Percentiles rank a stretch among this genome's conserved stretches.
phyloP scores from a whole-genome alignment of 2,113 vertebrate species.

The Leptodactylus fuscus region DNA sequence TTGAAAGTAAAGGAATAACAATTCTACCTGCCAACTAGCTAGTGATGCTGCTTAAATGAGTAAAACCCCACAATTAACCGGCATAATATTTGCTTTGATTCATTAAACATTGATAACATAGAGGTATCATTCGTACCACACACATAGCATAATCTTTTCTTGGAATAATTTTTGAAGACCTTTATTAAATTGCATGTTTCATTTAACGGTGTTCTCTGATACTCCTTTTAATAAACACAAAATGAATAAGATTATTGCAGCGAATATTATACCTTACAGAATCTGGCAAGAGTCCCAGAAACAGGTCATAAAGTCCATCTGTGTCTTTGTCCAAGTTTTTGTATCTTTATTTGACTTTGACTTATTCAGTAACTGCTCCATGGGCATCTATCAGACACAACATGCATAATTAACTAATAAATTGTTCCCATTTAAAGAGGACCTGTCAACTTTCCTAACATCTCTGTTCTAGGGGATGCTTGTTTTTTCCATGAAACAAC shows the following conservation, averaged over 20 bases:
- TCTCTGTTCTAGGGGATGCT: too few relatives aligned
- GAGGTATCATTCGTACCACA: not conserved
- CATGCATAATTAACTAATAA: not conserved
- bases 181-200: constrained; percentile 35
- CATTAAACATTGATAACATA: not conserved
- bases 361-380: not conserved
- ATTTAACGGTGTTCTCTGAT: constrained; percentile 37
- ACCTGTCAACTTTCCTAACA: too few relatives aligned
- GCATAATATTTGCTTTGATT: not conserved
- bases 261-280: constrained; percentile 36
- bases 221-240: constrained; percentile 38
- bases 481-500: too few relatives aligned
- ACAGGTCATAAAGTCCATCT: constrained; percentile 50
- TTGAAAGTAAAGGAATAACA: not conserved
- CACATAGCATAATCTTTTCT: constrained; percentile 27
- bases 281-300: constrained; percentile 37
- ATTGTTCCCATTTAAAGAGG: not conserved
- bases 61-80: not conserved
- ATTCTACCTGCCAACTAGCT: not conserved
- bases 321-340: constrained; percentile 29
- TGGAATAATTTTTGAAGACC: constrained; percentile 18
- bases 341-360: constrained; percentile 39
- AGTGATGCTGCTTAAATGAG: not conserved
- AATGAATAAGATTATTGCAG: constrained; percentile 36
- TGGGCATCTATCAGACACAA: not conserved